Percentiles rank a stretch among this genome's conserved stretches.
Evolutionary conservation across 2,888 invertebrate genomes (phyloP).

Genomic region (Globia sparganii): DNA sequence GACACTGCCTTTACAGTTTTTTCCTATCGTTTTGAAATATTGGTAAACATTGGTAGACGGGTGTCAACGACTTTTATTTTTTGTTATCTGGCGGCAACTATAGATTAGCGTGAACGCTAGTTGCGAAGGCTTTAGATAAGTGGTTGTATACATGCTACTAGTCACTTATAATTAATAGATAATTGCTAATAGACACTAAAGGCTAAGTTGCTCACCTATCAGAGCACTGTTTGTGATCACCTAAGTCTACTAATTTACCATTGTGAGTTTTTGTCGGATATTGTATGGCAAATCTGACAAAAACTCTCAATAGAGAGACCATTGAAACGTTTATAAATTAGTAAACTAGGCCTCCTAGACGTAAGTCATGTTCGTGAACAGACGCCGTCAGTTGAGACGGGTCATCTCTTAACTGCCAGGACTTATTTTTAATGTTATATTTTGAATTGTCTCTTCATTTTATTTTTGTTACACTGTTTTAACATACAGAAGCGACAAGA

Average conservation of each 20-base stretch:
- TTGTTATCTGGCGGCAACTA: no score
- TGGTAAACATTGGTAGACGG: no score
- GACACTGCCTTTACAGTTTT: no score
- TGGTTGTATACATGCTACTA: background rate
- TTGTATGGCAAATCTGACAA: background rate
- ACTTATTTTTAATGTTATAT: no score
- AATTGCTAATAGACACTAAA: background rate
- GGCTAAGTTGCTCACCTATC: background rate
- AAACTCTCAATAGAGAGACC: background rate
- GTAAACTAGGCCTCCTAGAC: background rate
- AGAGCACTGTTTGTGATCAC: no score
- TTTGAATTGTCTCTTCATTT: no score
- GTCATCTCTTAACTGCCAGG: no score
- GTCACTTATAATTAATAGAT: background rate
- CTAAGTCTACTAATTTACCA: background rate
- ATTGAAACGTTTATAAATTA: background rate
- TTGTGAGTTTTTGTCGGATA: background rate
- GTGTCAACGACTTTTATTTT: no score
- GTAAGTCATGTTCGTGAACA: background rate
- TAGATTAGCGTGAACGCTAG: background rate
- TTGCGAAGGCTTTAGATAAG: background rate
- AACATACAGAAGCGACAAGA: background rate
- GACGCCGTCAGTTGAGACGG: background rate
- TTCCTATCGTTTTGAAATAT: no score
- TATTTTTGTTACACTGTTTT: no score